A percentile compares a stretch with the other conserved stretches of the same genome.
Evolutionary conservation across 2,888 invertebrate species (phyloP).

Genomic region (Teinopalpus imperialis): DNA sequence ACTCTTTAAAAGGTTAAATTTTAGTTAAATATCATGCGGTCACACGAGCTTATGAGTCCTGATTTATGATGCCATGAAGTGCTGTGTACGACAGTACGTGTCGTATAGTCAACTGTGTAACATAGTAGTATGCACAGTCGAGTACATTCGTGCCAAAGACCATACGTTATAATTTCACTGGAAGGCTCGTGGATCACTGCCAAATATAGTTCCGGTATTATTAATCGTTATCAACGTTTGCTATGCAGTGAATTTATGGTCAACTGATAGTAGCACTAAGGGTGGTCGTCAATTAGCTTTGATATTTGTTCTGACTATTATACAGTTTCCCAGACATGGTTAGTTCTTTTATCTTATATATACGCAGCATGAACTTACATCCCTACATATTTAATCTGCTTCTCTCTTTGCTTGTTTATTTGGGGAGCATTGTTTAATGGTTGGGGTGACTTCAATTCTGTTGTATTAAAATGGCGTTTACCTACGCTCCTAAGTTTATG

Average conservation of each 20-base stretch:
- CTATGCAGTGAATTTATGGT: constrained; percentile 16
- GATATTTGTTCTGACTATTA: background rate
- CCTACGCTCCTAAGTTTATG: too few species aligned
- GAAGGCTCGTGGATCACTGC: constrained; percentile 42
- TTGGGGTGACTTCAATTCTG: constrained; percentile 69
- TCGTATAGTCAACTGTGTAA: constrained; percentile 23
- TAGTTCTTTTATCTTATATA: background rate
- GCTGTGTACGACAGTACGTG: constrained; percentile 49
- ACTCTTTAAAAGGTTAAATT: constrained; percentile 66
- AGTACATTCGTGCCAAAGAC: constrained; percentile 42
- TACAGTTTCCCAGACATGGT: background rate
- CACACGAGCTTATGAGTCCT: constrained; percentile 46
- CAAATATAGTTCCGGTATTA: constrained; percentile 38
- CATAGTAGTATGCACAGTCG: constrained; percentile 30
- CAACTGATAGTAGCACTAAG: constrained; percentile 2
- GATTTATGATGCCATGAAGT: constrained; percentile 56
- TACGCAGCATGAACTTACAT: constrained; percentile 36
- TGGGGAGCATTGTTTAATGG: constrained; percentile 66
- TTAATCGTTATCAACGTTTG: constrained; percentile 32
- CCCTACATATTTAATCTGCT: constrained; percentile 59
- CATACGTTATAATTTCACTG: constrained; percentile 44
- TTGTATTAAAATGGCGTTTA: constrained; percentile 59
- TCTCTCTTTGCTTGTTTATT: constrained; percentile 63
- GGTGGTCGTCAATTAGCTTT: constrained; percentile 2
- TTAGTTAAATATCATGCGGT: constrained; percentile 52